Evolutionary conservation across 1,140 invertebrate genomes (phyloP).

Genomic region (Daktulosphaira vitifoliae): DNA sequence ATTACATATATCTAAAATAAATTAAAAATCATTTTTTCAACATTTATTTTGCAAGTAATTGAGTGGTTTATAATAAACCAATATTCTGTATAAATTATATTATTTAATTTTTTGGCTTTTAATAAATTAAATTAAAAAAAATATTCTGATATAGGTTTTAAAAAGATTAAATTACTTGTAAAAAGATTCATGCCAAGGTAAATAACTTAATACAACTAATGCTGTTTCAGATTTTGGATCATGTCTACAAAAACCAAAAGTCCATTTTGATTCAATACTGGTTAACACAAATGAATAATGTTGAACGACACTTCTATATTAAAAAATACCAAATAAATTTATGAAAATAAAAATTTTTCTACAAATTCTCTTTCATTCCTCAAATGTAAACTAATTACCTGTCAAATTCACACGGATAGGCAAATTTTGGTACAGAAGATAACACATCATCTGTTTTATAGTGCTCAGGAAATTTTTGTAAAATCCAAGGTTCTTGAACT

Average conservation of each 20-base stretch:
- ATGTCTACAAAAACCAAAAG: slow-evolving; percentile 90
- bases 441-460: slow-evolving; percentile 68
- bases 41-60: no score
- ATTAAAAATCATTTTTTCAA: no score
- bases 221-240: slow-evolving; percentile 71
- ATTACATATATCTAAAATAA: no score
- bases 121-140: no score
- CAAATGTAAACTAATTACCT: slow-evolving; percentile 64
- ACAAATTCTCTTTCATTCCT: no score
- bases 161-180: slow-evolving; percentile 65
- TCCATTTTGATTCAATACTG: slow-evolving; percentile 87
- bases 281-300: slow-evolving; percentile 91
- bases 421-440: slow-evolving; percentile 72
- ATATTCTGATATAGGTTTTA: no score
- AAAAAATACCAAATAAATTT: slow-evolving; percentile 40
- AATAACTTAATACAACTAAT: slow-evolving; percentile 68
- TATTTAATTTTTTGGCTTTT: no score
- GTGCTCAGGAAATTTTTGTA: slow-evolving; percentile 65
- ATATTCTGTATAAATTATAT: no score
- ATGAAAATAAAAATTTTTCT: slow-evolving; percentile 6
- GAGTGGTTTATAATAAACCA: no score
- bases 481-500: slow-evolving; percentile 56
- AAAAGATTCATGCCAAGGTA: slow-evolving; percentile 94
- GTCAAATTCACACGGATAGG: slow-evolving; percentile 71
- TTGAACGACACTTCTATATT: slow-evolving; percentile 57